phyloP scores from a whole-genome alignment of 2,888 invertebrate species.

The Harpalus rubripes region DNA sequence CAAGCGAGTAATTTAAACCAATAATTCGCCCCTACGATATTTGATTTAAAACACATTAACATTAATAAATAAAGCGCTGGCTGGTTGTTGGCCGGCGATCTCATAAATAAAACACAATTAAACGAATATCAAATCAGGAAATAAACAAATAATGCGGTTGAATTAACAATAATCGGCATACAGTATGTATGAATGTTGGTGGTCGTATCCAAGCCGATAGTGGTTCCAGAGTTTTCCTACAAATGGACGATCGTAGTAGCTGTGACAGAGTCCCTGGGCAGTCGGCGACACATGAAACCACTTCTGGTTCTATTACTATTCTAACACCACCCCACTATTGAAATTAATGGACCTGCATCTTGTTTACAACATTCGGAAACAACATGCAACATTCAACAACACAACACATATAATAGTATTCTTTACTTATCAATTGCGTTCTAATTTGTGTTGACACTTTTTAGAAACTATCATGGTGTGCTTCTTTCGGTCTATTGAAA shows the following conservation, averaged over 20 bases:
- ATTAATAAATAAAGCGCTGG: constrained; percentile 61
- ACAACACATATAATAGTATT: too few species aligned
- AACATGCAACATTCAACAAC: neutral
- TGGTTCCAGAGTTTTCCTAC: constrained; percentile 21
- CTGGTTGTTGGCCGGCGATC: constrained; percentile 40
- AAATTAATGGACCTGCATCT: constrained; percentile 57
- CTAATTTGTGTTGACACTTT: too few species aligned
- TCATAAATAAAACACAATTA: constrained; percentile 66
- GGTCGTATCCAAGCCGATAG: constrained; percentile 1
- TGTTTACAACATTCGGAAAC: constrained; percentile 6
- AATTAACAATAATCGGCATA: constrained; percentile 56
- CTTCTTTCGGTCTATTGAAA: too few species aligned
- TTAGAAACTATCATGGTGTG: too few species aligned
- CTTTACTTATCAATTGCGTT: too few species aligned
- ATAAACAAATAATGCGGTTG: constrained; percentile 66
- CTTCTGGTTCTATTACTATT: constrained; percentile 70
- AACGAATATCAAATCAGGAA: constrained; percentile 65
- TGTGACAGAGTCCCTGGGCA: constrained; percentile 67
- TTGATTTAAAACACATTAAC: constrained; percentile 66
- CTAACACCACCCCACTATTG: constrained; percentile 64
- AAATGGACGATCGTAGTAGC: constrained; percentile 59
- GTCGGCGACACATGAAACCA: constrained; percentile 71
- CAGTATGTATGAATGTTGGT: constrained; percentile 25
- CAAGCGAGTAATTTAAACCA: constrained; percentile 58
- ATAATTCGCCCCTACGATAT: constrained; percentile 59